These are phyloP conservation scores for Pygocentrus nattereri DNA, from an alignment of 2,797 vertebrate genomes.

Conservation along the genomic window DNA sequence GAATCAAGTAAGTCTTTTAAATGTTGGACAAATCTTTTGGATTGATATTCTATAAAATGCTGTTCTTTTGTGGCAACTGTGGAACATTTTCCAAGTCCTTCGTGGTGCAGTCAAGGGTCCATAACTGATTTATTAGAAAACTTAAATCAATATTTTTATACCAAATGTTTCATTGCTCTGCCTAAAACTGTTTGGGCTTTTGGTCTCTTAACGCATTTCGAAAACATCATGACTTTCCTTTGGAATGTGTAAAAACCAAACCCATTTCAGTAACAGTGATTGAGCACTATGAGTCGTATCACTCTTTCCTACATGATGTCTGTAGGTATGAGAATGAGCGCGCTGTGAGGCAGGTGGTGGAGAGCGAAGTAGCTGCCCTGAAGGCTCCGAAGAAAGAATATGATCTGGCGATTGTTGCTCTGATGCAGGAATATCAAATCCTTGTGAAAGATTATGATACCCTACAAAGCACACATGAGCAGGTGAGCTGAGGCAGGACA, in stretches of 20 bases:
- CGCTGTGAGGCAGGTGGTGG: slow-evolving; percentile 75
- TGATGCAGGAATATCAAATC: slow-evolving; percentile 71
- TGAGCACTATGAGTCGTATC: background rate
- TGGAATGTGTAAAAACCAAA: too few relatives aligned
- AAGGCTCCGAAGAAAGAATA: slow-evolving; percentile 79
- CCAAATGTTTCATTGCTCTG: too few relatives aligned
- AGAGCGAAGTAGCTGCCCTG: slow-evolving; percentile 78
- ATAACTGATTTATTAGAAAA: too few relatives aligned
- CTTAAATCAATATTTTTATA: too few relatives aligned
- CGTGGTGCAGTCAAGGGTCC: too few relatives aligned
- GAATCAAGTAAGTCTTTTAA: slow-evolving; percentile 73
- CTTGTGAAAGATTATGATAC: slow-evolving; percentile 71
- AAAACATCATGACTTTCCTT: too few relatives aligned
- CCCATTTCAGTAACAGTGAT: too few relatives aligned
- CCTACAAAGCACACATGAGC: slow-evolving; percentile 74
- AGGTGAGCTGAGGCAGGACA: slow-evolving; percentile 11
- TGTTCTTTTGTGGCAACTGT: background rate
- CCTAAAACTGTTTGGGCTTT: too few relatives aligned
- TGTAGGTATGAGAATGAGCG: slow-evolving; percentile 80
- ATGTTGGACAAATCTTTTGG: background rate
- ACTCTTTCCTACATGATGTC: background rate
- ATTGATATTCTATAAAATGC: background rate
- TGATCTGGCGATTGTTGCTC: slow-evolving; percentile 71
- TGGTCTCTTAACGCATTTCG: too few relatives aligned
- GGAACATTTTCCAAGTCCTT: too few relatives aligned